Conservation (phyloP, 2,797 vertebrate species). For the Chelon auratus region DNA sequence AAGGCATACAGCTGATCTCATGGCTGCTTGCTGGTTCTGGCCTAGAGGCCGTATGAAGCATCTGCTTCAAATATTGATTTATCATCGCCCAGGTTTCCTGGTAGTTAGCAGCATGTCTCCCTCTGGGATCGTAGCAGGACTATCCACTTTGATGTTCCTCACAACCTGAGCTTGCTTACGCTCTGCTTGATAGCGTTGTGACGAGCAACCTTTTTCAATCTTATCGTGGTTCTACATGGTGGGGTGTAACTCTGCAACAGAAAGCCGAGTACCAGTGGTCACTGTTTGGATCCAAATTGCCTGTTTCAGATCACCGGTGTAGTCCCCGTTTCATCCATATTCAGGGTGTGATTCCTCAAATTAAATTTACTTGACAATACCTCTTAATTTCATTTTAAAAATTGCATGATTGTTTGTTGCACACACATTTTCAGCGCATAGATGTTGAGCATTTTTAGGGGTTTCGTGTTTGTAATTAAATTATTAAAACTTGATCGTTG, state of each 20-base stretch:
- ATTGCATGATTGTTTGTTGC: neutral
- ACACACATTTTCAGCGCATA: neutral
- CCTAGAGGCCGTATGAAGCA: slow-evolving; percentile 13
- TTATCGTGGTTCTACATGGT: neutral
- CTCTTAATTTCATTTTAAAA: neutral
- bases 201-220: slow-evolving; percentile 39
- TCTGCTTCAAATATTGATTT: slow-evolving; percentile 58
- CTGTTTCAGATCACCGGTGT: neutral
- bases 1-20: slow-evolving; percentile 27
- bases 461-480: neutral
- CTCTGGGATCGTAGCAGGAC: slow-evolving; percentile 29
- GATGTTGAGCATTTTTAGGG: neutral
- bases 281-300: slow-evolving; percentile 5
- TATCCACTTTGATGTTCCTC: slow-evolving; percentile 33
- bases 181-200: slow-evolving; percentile 19
- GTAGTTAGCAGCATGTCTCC: slow-evolving; percentile 16
- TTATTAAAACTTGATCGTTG: neutral
- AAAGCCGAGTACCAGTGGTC: neutral
- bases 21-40: slow-evolving; percentile 8
- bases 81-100: slow-evolving; percentile 26
- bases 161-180: slow-evolving; percentile 4
- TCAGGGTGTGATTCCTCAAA: neutral
- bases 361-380: neutral
- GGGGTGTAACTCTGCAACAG: slow-evolving; percentile 4
- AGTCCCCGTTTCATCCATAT: neutral